These are phyloP conservation scores for Oreonectes daqikongensis DNA, from an alignment of 2,797 vertebrate genomes.

Conservation along the genomic window DNA sequence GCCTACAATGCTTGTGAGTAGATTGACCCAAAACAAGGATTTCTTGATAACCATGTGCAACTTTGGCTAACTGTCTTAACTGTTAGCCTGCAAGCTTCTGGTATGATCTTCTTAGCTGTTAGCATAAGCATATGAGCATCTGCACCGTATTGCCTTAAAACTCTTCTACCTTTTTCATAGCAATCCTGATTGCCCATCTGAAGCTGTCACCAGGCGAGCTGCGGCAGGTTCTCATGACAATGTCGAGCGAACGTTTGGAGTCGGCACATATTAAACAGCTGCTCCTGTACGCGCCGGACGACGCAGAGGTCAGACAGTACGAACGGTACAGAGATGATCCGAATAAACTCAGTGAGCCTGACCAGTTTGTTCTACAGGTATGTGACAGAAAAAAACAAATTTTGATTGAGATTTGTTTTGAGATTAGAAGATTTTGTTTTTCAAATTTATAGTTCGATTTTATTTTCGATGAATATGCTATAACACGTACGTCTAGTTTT, in stretches of 20 bases:
- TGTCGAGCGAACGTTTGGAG: conserved; percentile 88
- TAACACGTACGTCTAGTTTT: too few species aligned
- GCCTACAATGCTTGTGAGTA: conserved; percentile 96
- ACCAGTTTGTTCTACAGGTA: conserved; percentile 97
- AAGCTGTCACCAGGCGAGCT: conserved; percentile 91
- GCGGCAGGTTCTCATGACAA: conserved; percentile 88
- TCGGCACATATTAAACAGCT: conserved; percentile 93
- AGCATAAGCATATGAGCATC: not conserved
- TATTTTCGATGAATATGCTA: not conserved
- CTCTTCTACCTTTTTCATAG: conserved; percentile 65
- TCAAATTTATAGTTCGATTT: too few species aligned
- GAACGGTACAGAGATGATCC: conserved; percentile 84
- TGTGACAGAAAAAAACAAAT: not conserved
- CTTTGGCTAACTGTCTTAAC: too few species aligned
- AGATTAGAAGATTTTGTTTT: too few species aligned
- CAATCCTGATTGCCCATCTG: conserved; percentile 95
- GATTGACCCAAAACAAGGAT: too few species aligned
- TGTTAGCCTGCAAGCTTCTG: too few species aligned
- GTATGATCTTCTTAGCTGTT: not conserved
- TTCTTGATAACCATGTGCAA: too few species aligned
- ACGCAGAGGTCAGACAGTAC: conserved; percentile 90
- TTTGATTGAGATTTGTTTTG: too few species aligned
- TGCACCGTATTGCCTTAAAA: not conserved
- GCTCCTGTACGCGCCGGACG: conserved; percentile 90
- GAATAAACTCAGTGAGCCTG: conserved; percentile 91